Evolutionary conservation across 1,140 invertebrate genomes (phyloP).

Genomic region (Protaetia brevitarsis): DNA sequence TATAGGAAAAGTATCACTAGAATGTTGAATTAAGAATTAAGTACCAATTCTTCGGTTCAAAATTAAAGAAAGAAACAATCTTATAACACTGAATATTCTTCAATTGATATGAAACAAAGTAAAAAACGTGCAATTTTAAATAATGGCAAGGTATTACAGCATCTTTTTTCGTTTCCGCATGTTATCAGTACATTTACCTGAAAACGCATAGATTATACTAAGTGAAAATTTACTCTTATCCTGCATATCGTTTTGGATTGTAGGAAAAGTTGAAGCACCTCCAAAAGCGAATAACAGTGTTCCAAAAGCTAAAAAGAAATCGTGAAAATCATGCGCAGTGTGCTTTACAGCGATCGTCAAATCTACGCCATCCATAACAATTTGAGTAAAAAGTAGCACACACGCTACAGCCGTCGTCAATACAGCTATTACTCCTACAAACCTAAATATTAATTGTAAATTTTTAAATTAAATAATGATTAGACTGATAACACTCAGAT

Average conservation of each 20-base stretch:
- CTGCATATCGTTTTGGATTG: slow-evolving; percentile 68
- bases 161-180: no score
- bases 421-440: slow-evolving; percentile 52
- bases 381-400: slow-evolving; percentile 58
- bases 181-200: slow-evolving; percentile 27
- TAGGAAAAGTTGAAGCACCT: slow-evolving; percentile 66
- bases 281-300: slow-evolving; percentile 67
- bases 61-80: no score
- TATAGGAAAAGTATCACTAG: slow-evolving; percentile 61
- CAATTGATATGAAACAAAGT: no score
- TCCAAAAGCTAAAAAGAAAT: slow-evolving; percentile 64
- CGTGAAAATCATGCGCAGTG: slow-evolving; percentile 41
- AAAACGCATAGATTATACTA: slow-evolving; percentile 36
- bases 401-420: slow-evolving; percentile 57
- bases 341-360: slow-evolving; percentile 44
- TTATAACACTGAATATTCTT: no score
- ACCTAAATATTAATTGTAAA: neutral
- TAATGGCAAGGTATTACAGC: no score
- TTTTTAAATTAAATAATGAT: neutral
- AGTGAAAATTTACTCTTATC: slow-evolving; percentile 55
- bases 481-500: neutral
- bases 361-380: slow-evolving; percentile 50
- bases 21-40: no score
- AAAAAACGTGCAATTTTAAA: no score
- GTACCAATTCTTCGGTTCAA: no score